phyloP scores from a whole-genome alignment of 1,140 invertebrate species.

The Drosophila sp. region DNA sequence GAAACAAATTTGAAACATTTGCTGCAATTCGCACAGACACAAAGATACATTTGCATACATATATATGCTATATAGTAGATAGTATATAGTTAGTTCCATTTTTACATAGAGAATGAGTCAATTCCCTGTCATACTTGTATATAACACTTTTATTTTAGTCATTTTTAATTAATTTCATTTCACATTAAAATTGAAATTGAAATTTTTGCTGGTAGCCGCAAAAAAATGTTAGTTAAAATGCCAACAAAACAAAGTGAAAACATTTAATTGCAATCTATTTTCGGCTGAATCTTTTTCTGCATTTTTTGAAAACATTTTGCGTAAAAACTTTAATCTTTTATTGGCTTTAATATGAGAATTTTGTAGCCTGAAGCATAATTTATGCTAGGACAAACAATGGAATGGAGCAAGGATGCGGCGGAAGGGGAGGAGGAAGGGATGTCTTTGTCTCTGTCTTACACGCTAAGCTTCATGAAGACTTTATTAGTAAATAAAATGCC shows the following conservation, averaged over 20 bases:
- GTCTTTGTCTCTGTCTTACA: constrained; percentile 25
- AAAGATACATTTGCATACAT: no score
- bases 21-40: not conserved
- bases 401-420: not conserved
- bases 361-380: constrained; percentile 26
- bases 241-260: not conserved
- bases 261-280: not conserved
- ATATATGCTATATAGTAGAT: no score
- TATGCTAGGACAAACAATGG: constrained; percentile 21
- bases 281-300: not conserved
- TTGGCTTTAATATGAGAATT: constrained; percentile 1
- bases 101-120: not conserved
- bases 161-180: constrained; percentile 8
- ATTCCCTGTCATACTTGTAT: not conserved
- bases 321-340: not conserved
- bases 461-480: constrained; percentile 46
- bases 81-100: not conserved
- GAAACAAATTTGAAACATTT: constrained; percentile 1
- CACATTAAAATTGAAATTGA: constrained; percentile 7
- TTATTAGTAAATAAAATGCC: constrained; percentile 61
- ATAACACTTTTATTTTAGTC: not conserved
- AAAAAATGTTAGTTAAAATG: not conserved
- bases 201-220: not conserved
- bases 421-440: not conserved
- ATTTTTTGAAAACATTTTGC: not conserved